Evolutionary conservation across 2,888 invertebrate species (phyloP), one percentile per base, ranked within the genome.

Genomic region (Leptopilina syphax): DNA sequence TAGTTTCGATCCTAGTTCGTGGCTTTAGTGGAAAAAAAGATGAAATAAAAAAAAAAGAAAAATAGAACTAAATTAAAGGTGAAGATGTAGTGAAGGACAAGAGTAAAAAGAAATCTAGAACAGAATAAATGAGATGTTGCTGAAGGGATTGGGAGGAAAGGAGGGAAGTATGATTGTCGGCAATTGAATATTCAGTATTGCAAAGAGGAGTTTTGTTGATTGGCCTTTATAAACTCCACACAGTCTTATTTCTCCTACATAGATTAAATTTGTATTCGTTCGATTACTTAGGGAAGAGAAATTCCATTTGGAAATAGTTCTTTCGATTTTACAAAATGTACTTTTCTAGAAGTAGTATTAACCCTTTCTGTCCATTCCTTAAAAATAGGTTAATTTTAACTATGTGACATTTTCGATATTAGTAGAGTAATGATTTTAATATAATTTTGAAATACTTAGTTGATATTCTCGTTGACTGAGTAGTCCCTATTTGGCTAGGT

Each of bases 181-280:
- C 27, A 24, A 70, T 50, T 70, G 70, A 70, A 70, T 70, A 70
- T 70, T 70, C 70, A 70, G 13, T 50, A 50, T 50, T 70, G 7
- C 50, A 70, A 50, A 6, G 8, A 50, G 13, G 50, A 27, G 50
- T 47, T 50, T 50, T 70, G 68, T 27, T 70, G 68, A 70, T 70
- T 70, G 50, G 68, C 68, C 68, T 70, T 27, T 54, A 70, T 50
- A 63, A 24, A 50, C 50, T 8, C 68, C 10, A 70, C 24, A 50
- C 13, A 54, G 27, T 24, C 50, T 27, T 47, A 50, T 18, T 54
- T 6, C 54, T 34, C 24, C 8, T 50, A 27, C 50, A 70, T 27
- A 83, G 80, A 82, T 84, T 80, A 84, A 83, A 82, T 84, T 82
- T 84, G 82, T 82, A 83, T 84, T 83, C 80, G 81, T 80, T 80